A percentile compares a stretch with the other conserved stretches of the same genome.
Evolutionary conservation across 2,888 invertebrate genomes (phyloP).

Genomic region (Drosophila vallismaia): DNA sequence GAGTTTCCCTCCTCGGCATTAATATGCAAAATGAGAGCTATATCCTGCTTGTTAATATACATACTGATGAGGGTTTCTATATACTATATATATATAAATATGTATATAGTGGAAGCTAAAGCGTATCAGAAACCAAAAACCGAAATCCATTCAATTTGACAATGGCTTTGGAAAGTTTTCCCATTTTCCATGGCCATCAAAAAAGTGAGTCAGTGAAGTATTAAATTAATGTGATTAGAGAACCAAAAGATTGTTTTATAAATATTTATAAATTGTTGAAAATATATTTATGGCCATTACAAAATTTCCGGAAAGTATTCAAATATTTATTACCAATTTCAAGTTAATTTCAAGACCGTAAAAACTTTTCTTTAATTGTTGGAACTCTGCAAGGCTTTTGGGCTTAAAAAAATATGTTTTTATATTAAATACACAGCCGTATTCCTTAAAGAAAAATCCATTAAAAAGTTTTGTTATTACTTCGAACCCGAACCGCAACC

Average conservation of each 20-base stretch:
- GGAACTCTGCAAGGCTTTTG: background rate
- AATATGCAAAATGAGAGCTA: conserved; percentile 59
- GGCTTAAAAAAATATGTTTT: conserved; percentile 4
- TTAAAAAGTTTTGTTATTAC: conserved; percentile 66
- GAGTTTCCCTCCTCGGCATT: conserved; percentile 47
- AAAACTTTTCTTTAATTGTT: conserved; percentile 20
- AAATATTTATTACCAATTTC: too few relatives aligned
- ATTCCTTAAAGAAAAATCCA: conserved; percentile 59
- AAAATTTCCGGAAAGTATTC: background rate
- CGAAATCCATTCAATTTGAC: conserved; percentile 39
- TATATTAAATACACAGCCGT: conserved; percentile 26
- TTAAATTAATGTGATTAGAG: conserved; percentile 13
- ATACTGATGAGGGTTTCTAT: conserved; percentile 26
- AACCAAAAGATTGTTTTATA: background rate
- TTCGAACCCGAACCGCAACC: conserved; percentile 25
- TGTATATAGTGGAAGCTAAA: background rate
- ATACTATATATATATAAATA: too few relatives aligned
- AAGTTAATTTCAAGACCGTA: conserved; percentile 1
- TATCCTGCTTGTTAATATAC: conserved; percentile 6
- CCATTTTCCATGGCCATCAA: conserved; percentile 15
- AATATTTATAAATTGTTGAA: background rate
- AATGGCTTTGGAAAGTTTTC: conserved; percentile 47
- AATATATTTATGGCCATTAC: background rate
- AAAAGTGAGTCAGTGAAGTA: conserved; percentile 12
- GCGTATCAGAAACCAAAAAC: conserved; percentile 20